Conservation (phyloP, 2,888 invertebrate species). For the Eupithecia vulgata region DNA sequence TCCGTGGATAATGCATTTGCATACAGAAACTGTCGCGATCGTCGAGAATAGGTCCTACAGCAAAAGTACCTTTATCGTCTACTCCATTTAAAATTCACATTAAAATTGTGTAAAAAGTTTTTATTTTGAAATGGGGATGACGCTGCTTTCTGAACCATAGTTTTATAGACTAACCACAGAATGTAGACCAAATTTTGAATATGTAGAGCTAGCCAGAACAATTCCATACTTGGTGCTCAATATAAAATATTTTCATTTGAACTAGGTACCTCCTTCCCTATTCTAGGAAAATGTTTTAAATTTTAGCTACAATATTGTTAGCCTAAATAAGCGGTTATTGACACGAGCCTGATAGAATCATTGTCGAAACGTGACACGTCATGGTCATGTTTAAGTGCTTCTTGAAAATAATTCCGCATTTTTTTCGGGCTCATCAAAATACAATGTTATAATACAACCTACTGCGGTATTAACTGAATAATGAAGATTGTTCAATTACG, state of each 20-base stretch:
- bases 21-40: constrained; percentile 9
- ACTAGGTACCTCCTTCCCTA: neutral
- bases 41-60: neutral
- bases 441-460: constrained; percentile 27
- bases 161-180: no score
- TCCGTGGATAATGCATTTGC: constrained; percentile 10
- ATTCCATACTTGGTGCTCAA: no score
- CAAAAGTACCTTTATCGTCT: neutral
- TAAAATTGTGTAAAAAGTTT: neutral
- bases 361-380: constrained; percentile 61
- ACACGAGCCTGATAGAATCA: constrained; percentile 45
- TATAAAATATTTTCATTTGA: no score
- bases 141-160: no score
- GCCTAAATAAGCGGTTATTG: constrained; percentile 51
- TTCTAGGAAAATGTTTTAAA: neutral
- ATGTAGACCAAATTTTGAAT: no score
- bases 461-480: constrained; percentile 30
- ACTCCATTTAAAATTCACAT: neutral
- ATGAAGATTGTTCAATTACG: constrained; percentile 16
- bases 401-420: constrained; percentile 46
- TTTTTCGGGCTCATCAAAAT: constrained; percentile 37
- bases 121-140: neutral
- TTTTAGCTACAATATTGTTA: constrained; percentile 30
- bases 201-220: no score
- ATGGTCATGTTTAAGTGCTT: constrained; percentile 64